Base-by-base conservation (phyloP, 2,113 vertebrate species). In the Chloroceryle aenea region DNA sequence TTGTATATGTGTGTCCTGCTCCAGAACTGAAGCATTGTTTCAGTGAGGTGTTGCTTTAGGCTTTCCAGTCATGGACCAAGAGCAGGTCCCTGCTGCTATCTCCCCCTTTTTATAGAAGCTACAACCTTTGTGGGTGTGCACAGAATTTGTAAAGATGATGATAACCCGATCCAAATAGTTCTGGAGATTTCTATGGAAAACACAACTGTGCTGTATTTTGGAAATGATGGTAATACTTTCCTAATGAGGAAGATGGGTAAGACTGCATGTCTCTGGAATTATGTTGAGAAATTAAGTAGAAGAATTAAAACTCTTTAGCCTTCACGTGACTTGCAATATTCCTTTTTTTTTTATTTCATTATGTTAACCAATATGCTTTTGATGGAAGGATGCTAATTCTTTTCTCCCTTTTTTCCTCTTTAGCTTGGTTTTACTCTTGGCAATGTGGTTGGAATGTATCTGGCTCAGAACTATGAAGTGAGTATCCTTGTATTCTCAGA, bases 381-480 rank as follows among this genome's bases (percentile, higher is more conserved):
- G 36, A 43, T 79, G 25, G 10, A 78, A 58, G 10, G 3, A 64
- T 75, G 10, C 67, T 89, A 80, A 96, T 55, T 75, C 45, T 23
- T 61, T 74, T 59, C 79, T 88, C 91, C 2, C 45, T 71, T 93
- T 96, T 72, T 96, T 93, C 73, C 23, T 38, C 85, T 98, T 55
- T 97, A 99, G 99, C 97, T 99, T 93, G 99, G 99, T 75, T 99
- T 99, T 95, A 98, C 99, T 71, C 88, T 99, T 84, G 99, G 99
- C 29, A 99, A 99, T 64, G 97, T 99, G 91, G 98, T 99, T 79
- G 99, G 99, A 79, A 99, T 99, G 99, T 99, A 99, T 97, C 97
- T 99, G 88, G 99, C 99, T 56, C 99, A 99, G 94, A 99, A 99
- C 95, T 99, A 99, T 94, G 99, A 99, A n/a, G 99, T 99, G 89